A percentile compares a stretch with the other conserved stretches of the same genome.
phyloP scores from a whole-genome alignment of 2,113 vertebrate species.

The Vanacampus margaritifer region DNA sequence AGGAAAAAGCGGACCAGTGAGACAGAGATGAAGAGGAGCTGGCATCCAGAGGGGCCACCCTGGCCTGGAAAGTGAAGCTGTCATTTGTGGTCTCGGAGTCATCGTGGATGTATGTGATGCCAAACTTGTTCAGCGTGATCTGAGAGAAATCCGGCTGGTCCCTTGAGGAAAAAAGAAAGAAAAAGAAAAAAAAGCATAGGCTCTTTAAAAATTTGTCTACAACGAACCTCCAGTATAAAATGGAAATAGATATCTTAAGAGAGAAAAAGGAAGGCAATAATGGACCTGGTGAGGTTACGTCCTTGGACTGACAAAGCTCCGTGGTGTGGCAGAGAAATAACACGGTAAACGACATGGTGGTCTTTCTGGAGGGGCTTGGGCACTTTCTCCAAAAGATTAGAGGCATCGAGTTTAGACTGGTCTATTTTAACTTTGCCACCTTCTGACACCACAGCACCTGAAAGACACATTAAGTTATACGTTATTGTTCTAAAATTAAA shows the following conservation, averaged over 20 bases:
- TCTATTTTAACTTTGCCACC: slow-evolving; percentile 79
- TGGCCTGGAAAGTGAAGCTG: slow-evolving; percentile 81
- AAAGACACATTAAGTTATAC: neutral
- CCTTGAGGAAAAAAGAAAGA: too few species aligned
- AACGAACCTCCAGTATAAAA: neutral
- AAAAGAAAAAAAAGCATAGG: neutral
- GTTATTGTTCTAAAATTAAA: neutral
- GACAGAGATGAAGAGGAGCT: slow-evolving; percentile 50
- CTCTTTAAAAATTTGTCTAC: neutral
- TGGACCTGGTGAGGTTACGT: slow-evolving; percentile 72
- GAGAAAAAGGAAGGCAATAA: neutral
- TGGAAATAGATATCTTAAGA: neutral
- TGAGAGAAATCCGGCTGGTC: slow-evolving; percentile 83
- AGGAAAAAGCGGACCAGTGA: slow-evolving; percentile 32
- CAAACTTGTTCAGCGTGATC: slow-evolving; percentile 76
- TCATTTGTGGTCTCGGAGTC: slow-evolving; percentile 82
- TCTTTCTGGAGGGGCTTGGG: slow-evolving; percentile 64
- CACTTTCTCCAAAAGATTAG: slow-evolving; percentile 80
- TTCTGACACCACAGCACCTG: slow-evolving; percentile 81
- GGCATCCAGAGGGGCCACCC: slow-evolving; percentile 73
- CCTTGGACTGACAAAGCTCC: slow-evolving; percentile 75
- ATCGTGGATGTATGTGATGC: slow-evolving; percentile 80
- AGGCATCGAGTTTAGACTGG: slow-evolving; percentile 81
- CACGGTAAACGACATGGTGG: slow-evolving; percentile 80
- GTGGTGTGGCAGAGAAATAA: slow-evolving; percentile 75